Base-by-base conservation (phyloP, 2,888 invertebrate genomes). In the Acheta domesticus region DNA sequence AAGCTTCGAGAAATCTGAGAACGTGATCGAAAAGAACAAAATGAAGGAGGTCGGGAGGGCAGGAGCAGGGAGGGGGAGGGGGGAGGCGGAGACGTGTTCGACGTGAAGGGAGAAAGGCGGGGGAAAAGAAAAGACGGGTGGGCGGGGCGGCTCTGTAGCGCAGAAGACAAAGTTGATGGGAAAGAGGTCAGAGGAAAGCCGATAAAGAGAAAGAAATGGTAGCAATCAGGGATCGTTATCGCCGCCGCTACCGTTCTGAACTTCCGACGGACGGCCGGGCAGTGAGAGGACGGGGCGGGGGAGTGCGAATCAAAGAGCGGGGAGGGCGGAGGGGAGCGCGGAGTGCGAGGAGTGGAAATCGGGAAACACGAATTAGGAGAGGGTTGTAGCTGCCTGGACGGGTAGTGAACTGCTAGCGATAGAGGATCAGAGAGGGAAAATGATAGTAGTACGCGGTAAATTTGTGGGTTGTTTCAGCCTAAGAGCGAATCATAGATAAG, bases 131-230 rank as follows among this genome's bases (percentile, higher is more conserved):
- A n/a, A 62, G 62, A 62, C 16, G n/a, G 14, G 62, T 14, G 16
- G 62, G 62, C n/a, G 23, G 16, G 62, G 62, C 16, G 62, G 62
- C 8, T 62, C 62, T 14, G 62, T n/a, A 62, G 62, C 62, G n/a
- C 16, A 62, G n/a, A 62, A 62, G 62, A 62, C 62, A 62, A 62
- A 62, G 62, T 62, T 62, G 62, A 62, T 62, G 62, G 62, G 62
- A n/a, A 62, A 62, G n/a, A 62, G 62, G 62, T 62, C 62, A 62
- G 62, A 62, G 62, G 62, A 62, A 62, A 62, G 62, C 62, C 62
- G 62, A 62, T 62, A 62, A 62, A 62, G 62, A 62, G 62, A 62
- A 62, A 62, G 62, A 62, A 62, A 62, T 62, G 62, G 62, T 62
- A 62, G 62, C 62, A 62, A 62, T 62, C 62, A 62, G 62, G 62